Percentiles rank a stretch among this genome's conserved stretches.
Evolutionary conservation across 92 coral and sea anemone genomes (phyloP).

Genomic region (Paragorgia papillata): DNA sequence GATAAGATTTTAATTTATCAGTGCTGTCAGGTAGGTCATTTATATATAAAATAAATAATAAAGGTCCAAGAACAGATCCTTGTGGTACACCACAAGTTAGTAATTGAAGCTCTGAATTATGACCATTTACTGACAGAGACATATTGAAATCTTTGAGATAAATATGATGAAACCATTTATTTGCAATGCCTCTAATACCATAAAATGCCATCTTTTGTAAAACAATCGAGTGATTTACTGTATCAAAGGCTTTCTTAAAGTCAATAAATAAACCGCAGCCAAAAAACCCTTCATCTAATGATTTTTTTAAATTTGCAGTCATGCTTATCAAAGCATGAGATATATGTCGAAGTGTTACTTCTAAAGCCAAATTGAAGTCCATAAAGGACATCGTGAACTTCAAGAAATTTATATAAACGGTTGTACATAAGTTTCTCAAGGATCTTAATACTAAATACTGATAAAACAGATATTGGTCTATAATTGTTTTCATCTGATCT

Average conservation of each 20-base stretch:
- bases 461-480: constrained; percentile 48
- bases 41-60: too few relatives aligned
- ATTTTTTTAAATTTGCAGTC: constrained; percentile 19
- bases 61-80: too few relatives aligned
- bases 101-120: too few relatives aligned
- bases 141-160: too few relatives aligned
- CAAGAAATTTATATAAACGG: constrained; percentile 7
- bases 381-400: not conserved
- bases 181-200: too few relatives aligned
- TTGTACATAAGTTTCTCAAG: constrained; percentile 45
- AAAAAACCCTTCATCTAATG: constrained; percentile 28
- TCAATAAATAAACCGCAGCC: constrained; percentile 49
- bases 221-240: constrained; percentile 48
- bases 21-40: too few relatives aligned
- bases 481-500: constrained; percentile 21
- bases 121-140: too few relatives aligned
- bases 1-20: too few relatives aligned
- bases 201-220: constrained; percentile 1
- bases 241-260: constrained; percentile 45
- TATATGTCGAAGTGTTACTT: not conserved
- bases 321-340: constrained; percentile 26
- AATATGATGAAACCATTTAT: too few relatives aligned
- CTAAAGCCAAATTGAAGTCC: constrained; percentile 17
- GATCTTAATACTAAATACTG: constrained; percentile 21
- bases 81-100: too few relatives aligned